Evolutionary conservation across 64 coral and sea anemone species (phyloP), one percentile per base, ranked within the genome.

Genomic region (Porites lutea): DNA sequence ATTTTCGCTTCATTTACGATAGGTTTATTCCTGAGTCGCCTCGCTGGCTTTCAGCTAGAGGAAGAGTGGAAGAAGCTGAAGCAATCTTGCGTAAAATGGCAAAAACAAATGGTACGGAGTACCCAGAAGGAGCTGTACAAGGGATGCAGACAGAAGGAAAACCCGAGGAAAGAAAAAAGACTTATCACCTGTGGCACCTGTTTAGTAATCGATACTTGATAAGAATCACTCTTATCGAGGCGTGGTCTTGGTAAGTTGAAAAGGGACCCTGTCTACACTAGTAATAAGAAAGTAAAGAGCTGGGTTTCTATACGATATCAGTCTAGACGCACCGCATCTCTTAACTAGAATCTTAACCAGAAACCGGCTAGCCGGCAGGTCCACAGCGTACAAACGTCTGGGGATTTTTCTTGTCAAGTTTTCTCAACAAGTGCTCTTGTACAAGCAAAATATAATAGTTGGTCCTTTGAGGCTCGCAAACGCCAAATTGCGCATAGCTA

Each of bases 21-120:
- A 96, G 97, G 86, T 71, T 93, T 12, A 79, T 99, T 77, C 94
- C 97, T 0, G 97, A 99, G 45, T 99, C 97, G n/a, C 97, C 94
- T 19, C 90, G 97, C 8, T 99, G 94, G 97, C 79, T 99, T 19
- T 85, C 91, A 14, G 97, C 97, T 48, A 91, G 97, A 46, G 97
- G 97, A 73, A 87, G 94, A 72, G 65, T 82, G 49, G 51, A 99
- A 20, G 97, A 99, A 59, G 88, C 97, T 1, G 91, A 99, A 84
- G 62, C 13, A 13, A 88, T 99, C 47, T 87, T 99, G 65, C 73
- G 75, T 15, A 88, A 90, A 60, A 99, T 99, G 12, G 97, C 91
- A 18, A 83, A n/a, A 15, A 84, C 52, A 14, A 99, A 99, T 74
- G 76, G 84, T 9, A 48, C 8, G 4, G 88, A 86, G 5, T 93